Evolutionary conservation across 2,113 vertebrate genomes (phyloP).

Genomic region (Vulpes ferrilata): DNA sequence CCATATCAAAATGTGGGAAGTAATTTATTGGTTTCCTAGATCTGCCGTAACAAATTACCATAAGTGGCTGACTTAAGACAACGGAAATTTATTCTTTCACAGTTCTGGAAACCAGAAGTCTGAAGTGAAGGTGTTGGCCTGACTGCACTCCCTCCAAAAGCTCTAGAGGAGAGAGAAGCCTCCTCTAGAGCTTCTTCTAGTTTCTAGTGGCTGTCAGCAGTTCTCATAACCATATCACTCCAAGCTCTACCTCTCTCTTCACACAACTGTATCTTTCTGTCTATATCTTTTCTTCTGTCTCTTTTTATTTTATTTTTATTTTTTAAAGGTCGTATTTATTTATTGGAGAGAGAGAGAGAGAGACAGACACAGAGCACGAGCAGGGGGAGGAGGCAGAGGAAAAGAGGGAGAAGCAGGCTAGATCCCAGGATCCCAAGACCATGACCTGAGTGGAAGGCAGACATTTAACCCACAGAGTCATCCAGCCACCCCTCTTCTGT

Average conservation of each 20-base stretch:
- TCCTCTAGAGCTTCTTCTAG: not conserved
- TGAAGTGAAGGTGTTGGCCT: not conserved
- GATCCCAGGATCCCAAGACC: too few species aligned
- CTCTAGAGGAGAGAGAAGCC: not conserved
- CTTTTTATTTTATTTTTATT: not conserved
- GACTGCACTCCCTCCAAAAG: not conserved
- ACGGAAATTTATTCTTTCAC: not conserved
- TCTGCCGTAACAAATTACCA: not conserved
- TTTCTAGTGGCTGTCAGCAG: not conserved
- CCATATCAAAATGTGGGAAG: not conserved
- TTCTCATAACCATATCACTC: not conserved
- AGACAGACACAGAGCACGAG: too few species aligned
- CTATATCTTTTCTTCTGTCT: not conserved
- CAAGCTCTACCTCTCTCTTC: not conserved
- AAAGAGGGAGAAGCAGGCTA: too few species aligned
- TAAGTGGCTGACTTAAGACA: not conserved
- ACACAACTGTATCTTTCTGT: not conserved
- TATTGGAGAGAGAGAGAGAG: too few species aligned
- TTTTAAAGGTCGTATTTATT: too few species aligned
- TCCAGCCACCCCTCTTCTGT: not conserved
- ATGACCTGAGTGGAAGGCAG: too few species aligned
- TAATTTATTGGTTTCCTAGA: not conserved
- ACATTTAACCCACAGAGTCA: too few species aligned
- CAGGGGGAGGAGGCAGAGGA: too few species aligned
- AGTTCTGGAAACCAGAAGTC: not conserved